Evolutionary conservation across 2,888 invertebrate species (phyloP), one percentile per base, ranked within the genome.

Genomic region (Prosapia bicincta): DNA sequence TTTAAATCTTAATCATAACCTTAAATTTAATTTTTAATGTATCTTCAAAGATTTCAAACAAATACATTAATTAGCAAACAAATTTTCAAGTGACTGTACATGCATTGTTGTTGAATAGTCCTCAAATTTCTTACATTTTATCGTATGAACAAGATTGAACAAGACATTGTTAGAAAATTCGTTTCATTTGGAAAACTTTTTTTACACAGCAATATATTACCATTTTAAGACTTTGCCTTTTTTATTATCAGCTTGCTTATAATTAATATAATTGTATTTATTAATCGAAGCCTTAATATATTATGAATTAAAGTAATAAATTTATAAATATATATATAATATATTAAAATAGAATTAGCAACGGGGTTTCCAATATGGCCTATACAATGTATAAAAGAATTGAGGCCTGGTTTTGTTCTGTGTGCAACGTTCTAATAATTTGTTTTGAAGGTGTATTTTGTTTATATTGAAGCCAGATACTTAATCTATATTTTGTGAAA

Each of bases 261-360:
- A 54, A 54, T 54, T 54, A 38, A 13, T 38, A 54, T 54, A 54
- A 54, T 54, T 54, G 54, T 54, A 54, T 54, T 54, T 54, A 54
- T 54, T 54, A 54, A 54, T 54, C 54, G 20, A 54, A 54, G 54
- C 54, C 54, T 54, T 54, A 54, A 54, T 54, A 54, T 54, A 54
- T 54, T 54, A 54, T 54, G 54, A 54, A 54, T 54, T 54, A 54
- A 54, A 54, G 7, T 54, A 54, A 20, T 54, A 54, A 54, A 54
- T 54, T 54, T 54, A 54, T 54, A 54, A 54, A 54, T 54, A 54
- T 54, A n/a, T n/a, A 54, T 54, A 54, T 54, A 54, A 54, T 54
- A 54, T 54, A 54, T 54, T 54, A 54, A 54, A 54, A n/a, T 54
- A 54, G n/a, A 54, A 20, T 2, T 54, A 54, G 54, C 54, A 54